These are phyloP conservation scores for Saccostrea glomerata DNA, from an alignment of 1,140 invertebrate genomes.

Conservation along the genomic window DNA sequence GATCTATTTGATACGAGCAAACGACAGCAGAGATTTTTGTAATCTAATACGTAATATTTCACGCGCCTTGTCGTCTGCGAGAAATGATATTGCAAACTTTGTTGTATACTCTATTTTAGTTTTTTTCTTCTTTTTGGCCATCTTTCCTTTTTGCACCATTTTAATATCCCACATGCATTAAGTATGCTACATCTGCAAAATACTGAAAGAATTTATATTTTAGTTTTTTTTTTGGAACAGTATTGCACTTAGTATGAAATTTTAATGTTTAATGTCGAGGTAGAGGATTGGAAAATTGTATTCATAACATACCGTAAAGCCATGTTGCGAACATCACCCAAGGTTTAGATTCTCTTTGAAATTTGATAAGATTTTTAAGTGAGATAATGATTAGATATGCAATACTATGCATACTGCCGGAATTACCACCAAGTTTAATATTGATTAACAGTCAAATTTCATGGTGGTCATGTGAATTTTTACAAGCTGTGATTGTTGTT, in stretches of 20 bases:
- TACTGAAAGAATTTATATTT: not conserved
- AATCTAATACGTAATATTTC: not conserved
- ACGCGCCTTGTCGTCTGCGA: not conserved
- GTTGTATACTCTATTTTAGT: not conserved
- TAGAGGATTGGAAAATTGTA: not conserved
- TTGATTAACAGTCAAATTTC: conserved; percentile 6
- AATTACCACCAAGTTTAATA: not conserved
- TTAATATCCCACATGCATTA: not conserved
- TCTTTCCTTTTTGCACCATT: not conserved
- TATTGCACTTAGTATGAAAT: not conserved
- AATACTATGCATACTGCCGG: not conserved
- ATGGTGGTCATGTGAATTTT: not conserved
- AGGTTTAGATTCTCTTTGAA: not conserved
- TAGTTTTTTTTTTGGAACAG: not conserved
- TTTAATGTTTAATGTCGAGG: conserved; percentile 9
- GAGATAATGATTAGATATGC: conserved; percentile 24
- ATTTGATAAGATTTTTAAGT: conserved; percentile 11
- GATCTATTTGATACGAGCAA: conserved; percentile 31
- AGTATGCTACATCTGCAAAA: too few relatives aligned
- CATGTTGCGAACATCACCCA: not conserved
- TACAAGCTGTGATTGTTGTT: not conserved
- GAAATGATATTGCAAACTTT: conserved; percentile 2
- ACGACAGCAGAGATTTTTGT: not conserved
- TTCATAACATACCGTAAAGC: not conserved
- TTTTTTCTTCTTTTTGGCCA: not conserved